Evolutionary conservation across 2,888 invertebrate genomes (phyloP).

Genomic region (Euzophera pinguis): DNA sequence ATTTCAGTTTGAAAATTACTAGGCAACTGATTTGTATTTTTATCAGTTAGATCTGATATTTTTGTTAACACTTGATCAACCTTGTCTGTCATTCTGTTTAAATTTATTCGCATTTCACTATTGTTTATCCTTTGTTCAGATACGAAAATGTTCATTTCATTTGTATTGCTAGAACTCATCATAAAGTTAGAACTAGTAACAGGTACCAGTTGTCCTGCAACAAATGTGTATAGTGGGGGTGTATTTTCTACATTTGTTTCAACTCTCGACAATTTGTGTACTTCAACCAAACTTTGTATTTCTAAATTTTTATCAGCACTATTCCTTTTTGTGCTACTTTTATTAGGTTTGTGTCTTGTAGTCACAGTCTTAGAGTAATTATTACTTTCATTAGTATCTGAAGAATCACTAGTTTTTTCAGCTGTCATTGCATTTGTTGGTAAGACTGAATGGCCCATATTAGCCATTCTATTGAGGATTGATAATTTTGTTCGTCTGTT

Average conservation of each 20-base stretch:
- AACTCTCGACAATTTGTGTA: constrained; percentile 27
- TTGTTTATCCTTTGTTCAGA: constrained; percentile 64
- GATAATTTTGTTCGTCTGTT: constrained; percentile 59
- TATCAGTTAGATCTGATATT: constrained; percentile 36
- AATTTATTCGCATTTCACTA: constrained; percentile 64
- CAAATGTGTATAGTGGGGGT: constrained; percentile 25
- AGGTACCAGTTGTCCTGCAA: constrained; percentile 46
- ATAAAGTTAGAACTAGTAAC: constrained; percentile 33
- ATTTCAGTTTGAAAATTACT: constrained; percentile 45
- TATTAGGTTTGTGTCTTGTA: constrained; percentile 47
- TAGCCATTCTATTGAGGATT: constrained; percentile 65
- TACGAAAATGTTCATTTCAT: constrained; percentile 48
- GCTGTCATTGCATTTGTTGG: constrained; percentile 36
- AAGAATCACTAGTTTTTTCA: constrained; percentile 55
- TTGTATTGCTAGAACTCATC: constrained; percentile 27
- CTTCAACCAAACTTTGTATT: constrained; percentile 28
- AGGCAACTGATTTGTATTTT: constrained; percentile 24
- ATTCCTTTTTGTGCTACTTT: constrained; percentile 36
- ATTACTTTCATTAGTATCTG: constrained; percentile 49
- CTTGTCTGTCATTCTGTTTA: constrained; percentile 59
- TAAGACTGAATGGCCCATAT: constrained; percentile 66
- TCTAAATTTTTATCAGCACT: constrained; percentile 34
- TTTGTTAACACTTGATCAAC: constrained; percentile 51
- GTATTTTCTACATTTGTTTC: constrained; percentile 26
- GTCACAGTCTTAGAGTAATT: constrained; percentile 36